Conservation (phyloP, 1,140 invertebrate species). For the Heliconius congener region DNA sequence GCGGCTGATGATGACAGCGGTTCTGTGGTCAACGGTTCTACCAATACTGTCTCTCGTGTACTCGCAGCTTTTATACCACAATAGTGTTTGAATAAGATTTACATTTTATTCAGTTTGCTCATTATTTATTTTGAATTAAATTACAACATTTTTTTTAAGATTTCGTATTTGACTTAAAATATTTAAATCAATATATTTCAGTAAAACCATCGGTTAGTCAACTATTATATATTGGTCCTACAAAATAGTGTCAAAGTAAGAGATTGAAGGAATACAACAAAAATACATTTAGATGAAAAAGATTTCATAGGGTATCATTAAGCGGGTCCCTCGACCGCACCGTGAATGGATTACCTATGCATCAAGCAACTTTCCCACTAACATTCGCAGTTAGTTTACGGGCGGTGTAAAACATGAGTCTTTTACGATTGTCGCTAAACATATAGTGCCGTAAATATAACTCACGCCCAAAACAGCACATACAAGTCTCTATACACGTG, state of each 20-base stretch:
- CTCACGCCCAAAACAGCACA: constrained; percentile 13
- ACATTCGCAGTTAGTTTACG: constrained; percentile 65
- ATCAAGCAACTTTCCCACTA: constrained; percentile 54
- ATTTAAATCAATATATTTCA: too few relatives aligned
- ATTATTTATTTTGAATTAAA: neutral
- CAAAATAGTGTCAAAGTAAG: neutral
- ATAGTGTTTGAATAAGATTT: neutral
- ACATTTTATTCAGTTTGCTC: neutral
- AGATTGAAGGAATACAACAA: neutral
- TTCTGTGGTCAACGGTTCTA: constrained; percentile 38
- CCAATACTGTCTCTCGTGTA: constrained; percentile 20
- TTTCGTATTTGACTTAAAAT: too few relatives aligned
- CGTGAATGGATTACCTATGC: constrained; percentile 61
- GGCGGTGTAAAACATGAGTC: constrained; percentile 63
- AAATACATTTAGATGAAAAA: constrained; percentile 47
- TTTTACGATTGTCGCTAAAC: constrained; percentile 72
- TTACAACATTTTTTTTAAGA: too few relatives aligned
- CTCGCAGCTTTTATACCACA: neutral
- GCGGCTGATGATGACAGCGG: constrained; percentile 46
- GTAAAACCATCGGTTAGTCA: neutral
- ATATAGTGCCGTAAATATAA: constrained; percentile 68
- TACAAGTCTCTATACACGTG: neutral
- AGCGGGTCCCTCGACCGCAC: constrained; percentile 45
- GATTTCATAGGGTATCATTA: constrained; percentile 56
- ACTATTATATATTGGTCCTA: neutral